Conservation (phyloP, 1,140 invertebrate genomes). For the Myzus persicae region DNA sequence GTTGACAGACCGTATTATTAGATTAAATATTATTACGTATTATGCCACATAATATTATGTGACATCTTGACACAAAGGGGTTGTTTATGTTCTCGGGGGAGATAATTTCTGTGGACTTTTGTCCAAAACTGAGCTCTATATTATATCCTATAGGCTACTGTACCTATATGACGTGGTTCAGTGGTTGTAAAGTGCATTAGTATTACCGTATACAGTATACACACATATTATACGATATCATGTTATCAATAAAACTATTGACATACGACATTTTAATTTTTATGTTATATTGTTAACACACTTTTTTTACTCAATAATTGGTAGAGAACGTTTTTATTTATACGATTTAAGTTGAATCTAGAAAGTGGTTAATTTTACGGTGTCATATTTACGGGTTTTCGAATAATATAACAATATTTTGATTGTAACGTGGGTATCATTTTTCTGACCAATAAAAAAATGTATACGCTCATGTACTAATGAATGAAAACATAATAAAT, state of each 20-base stretch:
- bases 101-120: slow-evolving; percentile 3
- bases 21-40: slow-evolving; percentile 56
- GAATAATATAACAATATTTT: background rate
- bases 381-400: background rate
- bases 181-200: background rate
- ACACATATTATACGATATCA: background rate
- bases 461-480: background rate
- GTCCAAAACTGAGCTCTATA: background rate
- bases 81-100: slow-evolving; percentile 54
- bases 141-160: background rate
- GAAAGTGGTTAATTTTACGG: background rate
- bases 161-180: background rate
- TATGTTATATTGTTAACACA: background rate
- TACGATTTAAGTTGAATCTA: background rate
- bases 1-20: slow-evolving; percentile 53
- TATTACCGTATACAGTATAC: background rate
- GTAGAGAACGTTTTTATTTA: background rate
- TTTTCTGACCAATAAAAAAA: background rate
- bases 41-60: slow-evolving; percentile 35
- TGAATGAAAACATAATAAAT: background rate
- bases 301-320: background rate
- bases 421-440: background rate
- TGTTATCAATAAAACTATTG: background rate
- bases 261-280: background rate
- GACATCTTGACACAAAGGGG: slow-evolving; percentile 55